phyloP scores from a whole-genome alignment of 2,113 vertebrate species.

The Orthonyx spaldingii region DNA sequence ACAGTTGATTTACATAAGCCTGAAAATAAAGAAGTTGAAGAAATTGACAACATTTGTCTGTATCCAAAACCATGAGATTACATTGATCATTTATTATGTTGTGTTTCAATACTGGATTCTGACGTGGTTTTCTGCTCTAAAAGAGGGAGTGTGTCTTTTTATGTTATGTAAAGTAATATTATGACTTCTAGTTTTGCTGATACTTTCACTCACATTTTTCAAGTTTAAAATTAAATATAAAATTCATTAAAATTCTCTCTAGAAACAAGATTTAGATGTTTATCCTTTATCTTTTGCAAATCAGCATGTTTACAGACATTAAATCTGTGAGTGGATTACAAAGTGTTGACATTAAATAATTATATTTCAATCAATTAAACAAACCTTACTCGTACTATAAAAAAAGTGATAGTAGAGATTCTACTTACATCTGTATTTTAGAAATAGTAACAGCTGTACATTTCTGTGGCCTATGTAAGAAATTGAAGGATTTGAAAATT shows the following conservation, averaged over 20 bases:
- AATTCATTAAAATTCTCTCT: not conserved
- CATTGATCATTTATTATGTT: not conserved
- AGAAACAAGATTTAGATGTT: not conserved
- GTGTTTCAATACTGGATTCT: not conserved
- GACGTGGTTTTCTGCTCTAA: not conserved
- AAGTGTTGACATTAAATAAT: not conserved
- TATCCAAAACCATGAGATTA: not conserved
- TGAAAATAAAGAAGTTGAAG: not conserved
- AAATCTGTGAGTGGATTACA: not conserved
- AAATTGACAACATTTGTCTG: not conserved
- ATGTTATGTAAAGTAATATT: not conserved
- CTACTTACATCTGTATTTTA: not conserved
- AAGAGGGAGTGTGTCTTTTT: not conserved
- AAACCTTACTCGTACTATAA: not conserved
- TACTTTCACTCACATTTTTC: not conserved
- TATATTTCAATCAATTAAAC: not conserved
- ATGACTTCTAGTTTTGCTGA: not conserved
- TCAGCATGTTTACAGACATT: not conserved
- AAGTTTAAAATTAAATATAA: not conserved
- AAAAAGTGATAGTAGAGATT: not conserved
- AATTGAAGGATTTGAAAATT: not conserved
- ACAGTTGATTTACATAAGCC: not conserved
- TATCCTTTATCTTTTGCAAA: not conserved
- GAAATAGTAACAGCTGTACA: not conserved
- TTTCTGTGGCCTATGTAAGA: not conserved